Evolutionary conservation across 2,113 vertebrate genomes (phyloP).

Genomic region (Brienomyrus brachyistius): DNA sequence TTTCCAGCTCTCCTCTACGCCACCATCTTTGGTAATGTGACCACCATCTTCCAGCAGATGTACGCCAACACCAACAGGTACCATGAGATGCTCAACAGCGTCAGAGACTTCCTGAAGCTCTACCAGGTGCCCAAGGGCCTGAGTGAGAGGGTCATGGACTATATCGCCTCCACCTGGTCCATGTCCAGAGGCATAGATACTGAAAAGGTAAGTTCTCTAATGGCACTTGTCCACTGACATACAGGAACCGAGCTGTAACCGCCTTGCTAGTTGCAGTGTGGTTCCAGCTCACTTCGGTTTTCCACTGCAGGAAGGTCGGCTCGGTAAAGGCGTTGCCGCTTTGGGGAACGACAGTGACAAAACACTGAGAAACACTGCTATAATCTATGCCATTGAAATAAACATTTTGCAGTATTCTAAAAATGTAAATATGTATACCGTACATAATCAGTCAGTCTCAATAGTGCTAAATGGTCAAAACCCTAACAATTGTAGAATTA

Average conservation of each 20-base stretch:
- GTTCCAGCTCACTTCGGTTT: background rate
- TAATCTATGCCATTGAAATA: background rate
- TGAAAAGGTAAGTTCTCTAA: slow-evolving; percentile 75
- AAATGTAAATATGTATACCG: background rate
- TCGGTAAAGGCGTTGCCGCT: background rate
- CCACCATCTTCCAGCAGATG: slow-evolving; percentile 99
- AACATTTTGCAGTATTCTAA: background rate
- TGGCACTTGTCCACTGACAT: slow-evolving; percentile 1
- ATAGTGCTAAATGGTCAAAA: background rate
- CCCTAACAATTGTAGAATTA: background rate
- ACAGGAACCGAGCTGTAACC: background rate
- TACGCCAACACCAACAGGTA: slow-evolving; percentile 99
- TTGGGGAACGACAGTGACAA: background rate
- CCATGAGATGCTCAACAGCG: slow-evolving; percentile 97
- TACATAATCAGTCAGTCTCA: background rate
- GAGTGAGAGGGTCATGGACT: slow-evolving; percentile 98
- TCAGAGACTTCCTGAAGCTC: slow-evolving; percentile 94
- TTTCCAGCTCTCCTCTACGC: slow-evolving; percentile 88
- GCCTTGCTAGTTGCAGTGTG: background rate
- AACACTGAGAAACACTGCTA: background rate
- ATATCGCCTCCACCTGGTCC: slow-evolving; percentile 98
- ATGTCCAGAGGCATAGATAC: slow-evolving; percentile 98
- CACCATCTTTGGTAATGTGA: slow-evolving; percentile 98
- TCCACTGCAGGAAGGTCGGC: slow-evolving; percentile 1
- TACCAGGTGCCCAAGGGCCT: slow-evolving; percentile 97